Evolutionary conservation across 2,113 vertebrate species (phyloP).

Genomic region (Todiramphus saurophagus): DNA sequence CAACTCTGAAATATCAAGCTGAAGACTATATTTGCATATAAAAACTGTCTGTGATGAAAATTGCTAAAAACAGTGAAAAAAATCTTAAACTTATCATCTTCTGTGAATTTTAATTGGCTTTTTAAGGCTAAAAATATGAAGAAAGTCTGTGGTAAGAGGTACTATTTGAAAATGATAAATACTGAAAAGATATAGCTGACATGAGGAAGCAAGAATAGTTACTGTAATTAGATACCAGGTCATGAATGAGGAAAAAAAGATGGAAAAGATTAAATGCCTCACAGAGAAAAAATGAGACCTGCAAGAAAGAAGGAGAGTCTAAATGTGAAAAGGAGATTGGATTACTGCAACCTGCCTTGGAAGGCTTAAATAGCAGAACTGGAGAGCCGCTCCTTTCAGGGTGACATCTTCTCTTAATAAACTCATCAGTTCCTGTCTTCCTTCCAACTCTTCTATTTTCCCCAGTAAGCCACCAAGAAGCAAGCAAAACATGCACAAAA

Average conservation of each 20-base stretch:
- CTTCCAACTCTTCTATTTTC: neutral
- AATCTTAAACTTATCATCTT: neutral
- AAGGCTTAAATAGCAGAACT: constrained; percentile 5
- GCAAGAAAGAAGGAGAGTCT: neutral
- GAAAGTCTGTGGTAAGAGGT: neutral
- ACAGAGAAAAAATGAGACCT: constrained; percentile 35
- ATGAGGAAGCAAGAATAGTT: constrained; percentile 56
- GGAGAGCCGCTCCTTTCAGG: neutral
- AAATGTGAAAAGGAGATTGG: constrained; percentile 19
- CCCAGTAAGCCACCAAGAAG: neutral
- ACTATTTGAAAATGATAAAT: constrained; percentile 57
- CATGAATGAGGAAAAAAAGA: constrained; percentile 55
- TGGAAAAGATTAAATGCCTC: constrained; percentile 51
- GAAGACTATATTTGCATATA: constrained; percentile 1
- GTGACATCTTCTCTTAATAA: neutral
- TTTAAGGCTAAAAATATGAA: constrained; percentile 41
- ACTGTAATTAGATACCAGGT: constrained; percentile 54
- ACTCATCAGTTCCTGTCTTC: neutral
- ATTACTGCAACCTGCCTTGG: constrained; percentile 16
- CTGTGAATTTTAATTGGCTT: constrained; percentile 59
- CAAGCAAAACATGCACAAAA: neutral
- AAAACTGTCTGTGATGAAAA: constrained; percentile 46
- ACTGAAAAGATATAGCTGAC: constrained; percentile 43
- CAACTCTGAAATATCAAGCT: constrained; percentile 44
- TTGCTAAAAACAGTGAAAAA: constrained; percentile 5